A percentile compares a stretch with the other conserved stretches of the same genome.
phyloP scores from a whole-genome alignment of 2,113 vertebrate species.

The Oryctolagus cuniculus region DNA sequence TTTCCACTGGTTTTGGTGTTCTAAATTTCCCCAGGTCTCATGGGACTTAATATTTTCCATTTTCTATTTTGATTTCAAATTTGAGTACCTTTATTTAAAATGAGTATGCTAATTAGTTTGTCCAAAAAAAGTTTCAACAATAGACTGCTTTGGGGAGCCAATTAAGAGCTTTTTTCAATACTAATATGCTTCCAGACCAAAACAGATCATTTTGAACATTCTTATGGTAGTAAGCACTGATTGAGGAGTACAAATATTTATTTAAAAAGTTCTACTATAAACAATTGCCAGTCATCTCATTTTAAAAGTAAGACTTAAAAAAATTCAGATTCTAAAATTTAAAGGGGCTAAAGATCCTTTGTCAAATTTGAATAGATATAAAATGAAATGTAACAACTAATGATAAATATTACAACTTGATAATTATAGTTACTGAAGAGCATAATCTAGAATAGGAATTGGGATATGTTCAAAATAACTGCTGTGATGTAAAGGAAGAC shows the following conservation, averaged over 20 bases:
- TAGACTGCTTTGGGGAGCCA: not conserved
- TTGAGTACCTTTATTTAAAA: conserved; percentile 53
- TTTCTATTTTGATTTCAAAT: conserved; percentile 68
- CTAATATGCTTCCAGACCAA: conserved; percentile 12
- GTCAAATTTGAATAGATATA: conserved; percentile 52
- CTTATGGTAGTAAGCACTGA: conserved; percentile 44
- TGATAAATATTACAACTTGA: not conserved
- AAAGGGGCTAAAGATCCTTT: conserved; percentile 52
- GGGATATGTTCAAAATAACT: conserved; percentile 50
- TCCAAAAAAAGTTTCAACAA: conserved; percentile 55
- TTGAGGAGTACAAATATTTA: conserved; percentile 58
- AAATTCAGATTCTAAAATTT: conserved; percentile 67
- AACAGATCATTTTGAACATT: conserved; percentile 2
- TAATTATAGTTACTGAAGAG: not conserved
- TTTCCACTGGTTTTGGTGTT: conserved; percentile 37
- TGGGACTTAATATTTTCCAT: conserved; percentile 43
- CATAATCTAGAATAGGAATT: not conserved
- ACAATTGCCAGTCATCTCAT: conserved; percentile 33
- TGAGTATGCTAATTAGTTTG: conserved; percentile 41
- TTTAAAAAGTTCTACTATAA: conserved; percentile 62
- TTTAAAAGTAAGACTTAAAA: conserved; percentile 69
- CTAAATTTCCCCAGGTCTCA: conserved; percentile 45
- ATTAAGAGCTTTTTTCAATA: not conserved
- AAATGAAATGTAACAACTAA: conserved; percentile 63
- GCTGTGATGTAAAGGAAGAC: conserved; percentile 31